A percentile compares a stretch with the other conserved stretches of the same genome.
phyloP scores from a whole-genome alignment of 2,888 invertebrate species.

The Lycia hirtaria region DNA sequence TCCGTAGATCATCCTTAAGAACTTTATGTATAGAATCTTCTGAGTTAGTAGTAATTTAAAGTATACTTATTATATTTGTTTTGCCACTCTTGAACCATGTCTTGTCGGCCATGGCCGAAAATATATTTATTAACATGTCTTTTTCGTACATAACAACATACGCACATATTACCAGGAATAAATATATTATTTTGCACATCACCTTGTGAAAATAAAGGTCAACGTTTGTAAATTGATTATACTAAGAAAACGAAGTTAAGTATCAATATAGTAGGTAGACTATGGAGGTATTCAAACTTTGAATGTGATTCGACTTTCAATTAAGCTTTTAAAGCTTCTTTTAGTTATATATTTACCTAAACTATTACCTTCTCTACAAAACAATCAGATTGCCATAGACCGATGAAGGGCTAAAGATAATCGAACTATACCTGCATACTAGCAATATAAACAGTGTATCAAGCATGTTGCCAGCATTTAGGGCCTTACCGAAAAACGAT shows the following conservation, averaged over 20 bases:
- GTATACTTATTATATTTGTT: conserved; percentile 11
- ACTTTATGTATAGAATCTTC: conserved; percentile 12
- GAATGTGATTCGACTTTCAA: conserved; percentile 6
- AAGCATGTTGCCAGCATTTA: no score
- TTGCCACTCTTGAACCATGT: conserved; percentile 23
- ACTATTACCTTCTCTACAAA: no score
- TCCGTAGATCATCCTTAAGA: not conserved
- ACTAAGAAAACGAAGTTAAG: conserved; percentile 22
- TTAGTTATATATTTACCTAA: no score
- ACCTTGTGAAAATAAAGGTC: conserved; percentile 56
- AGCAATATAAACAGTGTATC: no score
- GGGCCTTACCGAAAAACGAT: no score
- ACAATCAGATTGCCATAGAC: no score
- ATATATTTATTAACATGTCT: conserved; percentile 45
- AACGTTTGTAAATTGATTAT: conserved; percentile 46
- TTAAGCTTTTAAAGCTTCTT: conserved; percentile 8
- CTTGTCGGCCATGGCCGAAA: conserved; percentile 40
- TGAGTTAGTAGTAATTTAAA: conserved; percentile 4
- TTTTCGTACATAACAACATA: conserved; percentile 37
- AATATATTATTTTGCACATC: conserved; percentile 43
- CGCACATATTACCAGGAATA: conserved; percentile 2
- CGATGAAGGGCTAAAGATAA: no score
- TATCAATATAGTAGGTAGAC: not conserved
- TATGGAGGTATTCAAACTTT: not conserved
- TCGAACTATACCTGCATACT: no score